These are phyloP conservation scores for Drosophila setosimentum DNA, from an alignment of 2,888 invertebrate genomes.

Conservation along the genomic window DNA sequence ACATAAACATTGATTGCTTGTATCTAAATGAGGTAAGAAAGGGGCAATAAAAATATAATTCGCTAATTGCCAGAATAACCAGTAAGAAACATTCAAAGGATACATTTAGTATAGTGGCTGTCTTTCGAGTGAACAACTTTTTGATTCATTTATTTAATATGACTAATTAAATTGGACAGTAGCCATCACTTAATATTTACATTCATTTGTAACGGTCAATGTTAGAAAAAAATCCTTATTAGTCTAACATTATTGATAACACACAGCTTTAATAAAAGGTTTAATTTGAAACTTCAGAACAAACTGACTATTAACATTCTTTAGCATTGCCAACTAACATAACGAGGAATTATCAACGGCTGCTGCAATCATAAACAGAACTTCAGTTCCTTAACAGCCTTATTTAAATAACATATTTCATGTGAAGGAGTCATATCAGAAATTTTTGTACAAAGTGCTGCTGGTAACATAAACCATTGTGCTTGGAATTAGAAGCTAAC, in stretches of 20 bases:
- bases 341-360: background rate
- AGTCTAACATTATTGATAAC: background rate
- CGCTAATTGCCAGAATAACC: background rate
- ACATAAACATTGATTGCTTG: too few species aligned
- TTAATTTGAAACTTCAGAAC: background rate
- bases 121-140: background rate
- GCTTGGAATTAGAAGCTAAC: background rate
- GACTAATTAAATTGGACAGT: background rate
- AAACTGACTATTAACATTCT: background rate
- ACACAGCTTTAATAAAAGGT: background rate
- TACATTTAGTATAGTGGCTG: background rate
- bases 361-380: background rate
- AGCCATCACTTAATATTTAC: background rate
- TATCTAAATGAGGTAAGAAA: background rate
- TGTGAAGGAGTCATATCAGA: background rate
- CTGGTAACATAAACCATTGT: background rate
- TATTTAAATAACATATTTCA: background rate
- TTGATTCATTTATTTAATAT: background rate
- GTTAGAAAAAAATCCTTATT: background rate
- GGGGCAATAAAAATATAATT: background rate
- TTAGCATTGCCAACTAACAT: background rate
- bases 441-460: background rate
- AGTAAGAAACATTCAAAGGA: background rate
- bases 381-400: background rate
- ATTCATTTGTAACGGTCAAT: background rate